A percentile compares a stretch with the other conserved stretches of the same genome.
Evolutionary conservation across 2,888 invertebrate species (phyloP).

Genomic region (Trissolcus brochymenae): DNA sequence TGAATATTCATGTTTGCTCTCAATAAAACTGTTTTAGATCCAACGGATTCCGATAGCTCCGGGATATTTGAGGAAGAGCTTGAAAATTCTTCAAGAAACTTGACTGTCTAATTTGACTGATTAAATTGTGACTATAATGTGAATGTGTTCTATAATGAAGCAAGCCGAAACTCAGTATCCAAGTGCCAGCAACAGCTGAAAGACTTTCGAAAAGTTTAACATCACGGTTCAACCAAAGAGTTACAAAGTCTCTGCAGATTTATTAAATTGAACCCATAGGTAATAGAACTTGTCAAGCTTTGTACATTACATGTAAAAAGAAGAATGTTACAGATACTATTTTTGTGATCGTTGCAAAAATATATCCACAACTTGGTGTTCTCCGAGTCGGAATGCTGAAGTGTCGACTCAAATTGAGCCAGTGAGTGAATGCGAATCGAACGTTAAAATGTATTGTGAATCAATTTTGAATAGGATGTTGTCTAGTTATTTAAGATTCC

Average conservation of each 20-base stretch:
- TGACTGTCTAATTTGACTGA: conserved; percentile 60
- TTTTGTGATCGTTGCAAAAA: conserved; percentile 31
- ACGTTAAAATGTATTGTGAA: conserved; percentile 9
- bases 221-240: conserved; percentile 8
- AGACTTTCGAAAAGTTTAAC: conserved; percentile 6
- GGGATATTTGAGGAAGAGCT: conserved; percentile 63
- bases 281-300: conserved; percentile 15
- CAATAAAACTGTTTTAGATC: conserved; percentile 64
- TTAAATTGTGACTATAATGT: conserved; percentile 8
- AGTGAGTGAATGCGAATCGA: conserved; percentile 32
- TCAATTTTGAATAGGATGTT: background rate
- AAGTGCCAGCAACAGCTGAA: no score
- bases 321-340: conserved; percentile 23
- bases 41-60: conserved; percentile 64
- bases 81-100: conserved; percentile 60
- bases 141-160: conserved; percentile 36
- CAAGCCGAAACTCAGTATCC: conserved; percentile 5
- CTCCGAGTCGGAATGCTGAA: conserved; percentile 1
- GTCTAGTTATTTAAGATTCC: conserved; percentile 10
- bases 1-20: conserved; percentile 20
- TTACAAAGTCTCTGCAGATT: conserved; percentile 30
- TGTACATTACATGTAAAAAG: conserved; percentile 2
- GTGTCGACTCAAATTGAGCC: conserved; percentile 53
- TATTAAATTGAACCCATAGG: conserved; percentile 7
- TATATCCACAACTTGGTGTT: conserved; percentile 29